These are phyloP conservation scores for Sphinx pinastri DNA, from an alignment of 2,888 invertebrate species.

Conservation along the genomic window DNA sequence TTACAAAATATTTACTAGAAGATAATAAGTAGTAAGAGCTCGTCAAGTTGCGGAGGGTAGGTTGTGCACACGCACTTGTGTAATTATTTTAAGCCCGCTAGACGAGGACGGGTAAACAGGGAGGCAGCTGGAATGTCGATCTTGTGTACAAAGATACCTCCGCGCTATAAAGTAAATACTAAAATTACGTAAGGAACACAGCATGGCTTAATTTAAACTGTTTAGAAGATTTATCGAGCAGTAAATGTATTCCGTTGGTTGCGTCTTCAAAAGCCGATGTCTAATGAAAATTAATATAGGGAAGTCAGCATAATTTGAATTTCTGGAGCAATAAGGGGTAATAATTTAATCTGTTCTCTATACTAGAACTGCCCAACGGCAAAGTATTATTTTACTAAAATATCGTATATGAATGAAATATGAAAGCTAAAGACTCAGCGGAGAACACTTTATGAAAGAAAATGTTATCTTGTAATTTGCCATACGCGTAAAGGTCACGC, in stretches of 20 bases:
- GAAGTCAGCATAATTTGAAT: no score
- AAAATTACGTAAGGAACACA: conserved; percentile 16
- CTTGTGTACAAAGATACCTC: conserved; percentile 52
- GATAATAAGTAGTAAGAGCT: conserved; percentile 35
- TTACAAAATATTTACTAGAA: no score
- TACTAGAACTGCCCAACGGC: no score
- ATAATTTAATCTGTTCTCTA: no score
- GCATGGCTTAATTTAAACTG: conserved; percentile 18
- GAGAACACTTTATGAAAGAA: background rate
- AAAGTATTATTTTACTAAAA: no score
- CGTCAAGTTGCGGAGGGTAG: conserved; percentile 67
- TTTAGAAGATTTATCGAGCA: conserved; percentile 14
- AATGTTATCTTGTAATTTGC: background rate
- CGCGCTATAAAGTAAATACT: conserved; percentile 22
- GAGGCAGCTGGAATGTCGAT: conserved; percentile 68
- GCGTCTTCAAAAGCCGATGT: background rate
- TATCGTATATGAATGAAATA: no score
- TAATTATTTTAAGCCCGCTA: conserved; percentile 80
- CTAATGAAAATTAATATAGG: background rate
- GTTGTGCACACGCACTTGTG: conserved; percentile 69
- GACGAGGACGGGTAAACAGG: conserved; percentile 70
- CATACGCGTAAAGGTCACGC: background rate
- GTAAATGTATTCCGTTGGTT: background rate
- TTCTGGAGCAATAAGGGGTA: no score
- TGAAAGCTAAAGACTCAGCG: no score